Percentiles rank a stretch among this genome's conserved stretches.
These are phyloP conservation scores for Scolopax bukidnonensis DNA, from an alignment of 2,797 vertebrate species.

Conservation along the genomic window DNA sequence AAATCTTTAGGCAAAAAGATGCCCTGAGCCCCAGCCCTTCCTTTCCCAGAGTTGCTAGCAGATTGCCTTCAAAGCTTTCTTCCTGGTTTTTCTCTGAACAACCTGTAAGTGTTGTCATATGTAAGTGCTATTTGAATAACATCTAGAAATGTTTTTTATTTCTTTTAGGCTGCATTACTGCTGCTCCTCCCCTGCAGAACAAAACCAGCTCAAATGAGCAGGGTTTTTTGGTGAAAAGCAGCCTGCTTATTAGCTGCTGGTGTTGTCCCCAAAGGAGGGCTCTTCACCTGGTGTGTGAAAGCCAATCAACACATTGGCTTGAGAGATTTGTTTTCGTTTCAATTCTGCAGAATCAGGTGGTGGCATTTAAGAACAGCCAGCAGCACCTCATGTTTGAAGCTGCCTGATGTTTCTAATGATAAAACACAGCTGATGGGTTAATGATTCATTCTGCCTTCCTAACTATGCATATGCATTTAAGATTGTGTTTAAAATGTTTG, in stretches of 20 bases:
- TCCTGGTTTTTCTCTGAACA: neutral
- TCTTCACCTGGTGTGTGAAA: neutral
- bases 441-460: neutral
- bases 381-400: neutral
- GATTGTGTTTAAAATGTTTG: neutral
- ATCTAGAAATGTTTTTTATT: rapidly evolving
- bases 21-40: neutral
- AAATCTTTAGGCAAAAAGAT: too few species aligned
- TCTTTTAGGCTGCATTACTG: neutral
- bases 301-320: neutral
- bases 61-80: neutral
- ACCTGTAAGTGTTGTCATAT: rapidly evolving
- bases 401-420: neutral
- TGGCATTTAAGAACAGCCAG: neutral
- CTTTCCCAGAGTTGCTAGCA: neutral
- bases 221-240: neutral
- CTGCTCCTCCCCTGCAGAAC: neutral
- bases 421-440: neutral
- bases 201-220: neutral
- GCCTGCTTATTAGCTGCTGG: rapidly evolving
- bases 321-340: neutral
- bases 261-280: neutral
- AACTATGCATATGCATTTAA: neutral
- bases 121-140: neutral
- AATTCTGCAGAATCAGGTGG: neutral